Evolutionary conservation across 1,140 invertebrate genomes (phyloP), one percentile per base, ranked within the genome.

Genomic region (Lordiphosa collinella): DNA sequence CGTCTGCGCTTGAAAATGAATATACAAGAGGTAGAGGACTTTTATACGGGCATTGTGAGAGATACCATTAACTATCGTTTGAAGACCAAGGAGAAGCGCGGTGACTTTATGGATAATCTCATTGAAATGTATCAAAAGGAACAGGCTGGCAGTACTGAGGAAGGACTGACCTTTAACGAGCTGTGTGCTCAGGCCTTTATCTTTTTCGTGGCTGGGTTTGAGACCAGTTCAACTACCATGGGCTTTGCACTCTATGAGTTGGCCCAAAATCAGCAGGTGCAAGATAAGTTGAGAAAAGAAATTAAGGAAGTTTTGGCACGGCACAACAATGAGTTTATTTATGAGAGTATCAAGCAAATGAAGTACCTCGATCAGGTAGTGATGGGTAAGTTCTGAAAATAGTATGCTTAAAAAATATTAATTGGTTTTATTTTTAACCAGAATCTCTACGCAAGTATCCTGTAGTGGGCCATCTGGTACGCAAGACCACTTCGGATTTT

Each of bases 391-490:
- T 2, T 4, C 3, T 3, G 2, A 38, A n/a, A n/a, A n/a, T n/a
- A n/a, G n/a, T n/a, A n/a, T n/a, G n/a, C n/a, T n/a, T n/a, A n/a
- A n/a, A n/a, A n/a, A n/a, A n/a, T n/a, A n/a, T n/a, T n/a, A n/a
- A n/a, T n/a, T n/a, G n/a, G n/a, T n/a, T n/a, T n/a, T 0, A 4
- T 50, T 11, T 13, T 4, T n/a, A 25, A 4, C 1, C 13, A 85
- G 93, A 94, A 90, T 92, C 93, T 0, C 76, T 94, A 59, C 90
- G 93, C 8, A 91, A 91, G 56, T 91, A 93, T 79, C 93, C 94
- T 32, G 90, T 92, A 0, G 80, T 92, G 38, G 89, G 90, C 4
- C 80, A 91, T n/a, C 70, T 94, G 6, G 91, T 91, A 57, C 89
- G 93, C 43, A 59, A 87, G 14, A 90, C 91, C 31, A 91, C 62